A percentile compares a stretch with the other conserved stretches of the same genome.
These are phyloP conservation scores for Caranx melampygus DNA, from an alignment of 2,113 vertebrate genomes.

Conservation along the genomic window DNA sequence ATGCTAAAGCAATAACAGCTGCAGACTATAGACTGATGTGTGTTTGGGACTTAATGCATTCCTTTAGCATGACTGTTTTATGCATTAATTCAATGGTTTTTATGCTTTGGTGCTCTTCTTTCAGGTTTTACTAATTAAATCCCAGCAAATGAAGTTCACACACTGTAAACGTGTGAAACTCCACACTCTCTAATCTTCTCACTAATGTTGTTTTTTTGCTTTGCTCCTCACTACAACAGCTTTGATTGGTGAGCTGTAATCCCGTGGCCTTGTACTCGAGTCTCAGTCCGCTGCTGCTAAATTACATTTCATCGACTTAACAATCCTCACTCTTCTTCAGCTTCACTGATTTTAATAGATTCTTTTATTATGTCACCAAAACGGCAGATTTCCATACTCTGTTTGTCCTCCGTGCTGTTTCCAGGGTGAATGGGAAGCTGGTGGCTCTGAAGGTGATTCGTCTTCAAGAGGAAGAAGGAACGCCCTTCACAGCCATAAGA, in stretches of 20 bases:
- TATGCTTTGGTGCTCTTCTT: slow-evolving; percentile 5
- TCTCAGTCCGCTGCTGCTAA: slow-evolving; percentile 70
- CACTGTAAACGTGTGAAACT: slow-evolving; percentile 39
- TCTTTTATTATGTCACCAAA: slow-evolving; percentile 9
- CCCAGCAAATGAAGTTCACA: slow-evolving; percentile 39
- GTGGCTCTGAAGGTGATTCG: slow-evolving; percentile 97
- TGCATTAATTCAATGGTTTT: slow-evolving; percentile 31
- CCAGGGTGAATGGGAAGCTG: slow-evolving; percentile 95
- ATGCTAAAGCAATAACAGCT: slow-evolving; percentile 19
- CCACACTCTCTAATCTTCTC: slow-evolving; percentile 45
- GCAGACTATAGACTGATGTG: slow-evolving; percentile 5
- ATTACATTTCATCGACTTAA: slow-evolving; percentile 78
- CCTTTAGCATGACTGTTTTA: slow-evolving; percentile 28
- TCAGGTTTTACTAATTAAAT: slow-evolving; percentile 59
- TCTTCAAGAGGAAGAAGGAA: slow-evolving; percentile 97
- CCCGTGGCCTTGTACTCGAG: slow-evolving; percentile 36
- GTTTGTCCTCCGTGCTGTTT: slow-evolving; percentile 43
- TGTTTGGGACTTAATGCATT: not conserved
- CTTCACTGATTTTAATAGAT: slow-evolving; percentile 45
- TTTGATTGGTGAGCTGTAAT: slow-evolving; percentile 71
- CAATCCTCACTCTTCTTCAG: slow-evolving; percentile 51
- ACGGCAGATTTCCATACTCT: slow-evolving; percentile 9
- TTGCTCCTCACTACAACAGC: slow-evolving; percentile 19
- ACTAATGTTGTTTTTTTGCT: slow-evolving; percentile 57
- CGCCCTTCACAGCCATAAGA: slow-evolving; percentile 97